Percentiles rank a stretch among this genome's conserved stretches.
phyloP scores from a whole-genome alignment of 1,140 invertebrate genomes.

The Sipha flava region DNA sequence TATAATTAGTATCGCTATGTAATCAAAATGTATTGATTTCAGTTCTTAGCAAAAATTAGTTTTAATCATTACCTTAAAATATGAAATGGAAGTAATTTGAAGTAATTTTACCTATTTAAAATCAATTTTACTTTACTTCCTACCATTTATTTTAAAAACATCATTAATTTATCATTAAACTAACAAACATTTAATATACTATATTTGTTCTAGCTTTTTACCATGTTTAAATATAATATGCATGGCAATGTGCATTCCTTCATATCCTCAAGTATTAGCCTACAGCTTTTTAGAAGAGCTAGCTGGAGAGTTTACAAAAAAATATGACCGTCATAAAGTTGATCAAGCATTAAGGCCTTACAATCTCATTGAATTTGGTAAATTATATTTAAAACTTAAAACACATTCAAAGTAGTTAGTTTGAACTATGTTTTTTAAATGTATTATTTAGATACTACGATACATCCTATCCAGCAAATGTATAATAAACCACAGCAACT shows the following conservation, averaged over 20 bases:
- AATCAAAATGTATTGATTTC: no score
- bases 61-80: no score
- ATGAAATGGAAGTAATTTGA: no score
- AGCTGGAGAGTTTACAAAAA: conserved; percentile 44
- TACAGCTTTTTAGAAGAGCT: conserved; percentile 48
- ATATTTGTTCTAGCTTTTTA: conserved; percentile 43
- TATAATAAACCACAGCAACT: conserved; percentile 45
- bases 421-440: not conserved
- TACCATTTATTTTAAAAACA: no score
- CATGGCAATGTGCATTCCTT: conserved; percentile 44
- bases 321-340: conserved; percentile 42
- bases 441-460: conserved; percentile 41
- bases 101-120: no score
- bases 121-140: no score
- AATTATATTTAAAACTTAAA: conserved; percentile 32
- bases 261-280: conserved; percentile 44
- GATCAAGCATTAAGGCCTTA: conserved; percentile 44
- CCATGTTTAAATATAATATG: conserved; percentile 43
- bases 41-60: no score
- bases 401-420: no score
- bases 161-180: no score
- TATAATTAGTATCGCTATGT: no score
- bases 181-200: no score
- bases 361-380: conserved; percentile 47
- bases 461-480: conserved; percentile 44